These are phyloP conservation scores for Tiliqua scincoides DNA, from an alignment of 2,113 vertebrate genomes.

Conservation along the genomic window DNA sequence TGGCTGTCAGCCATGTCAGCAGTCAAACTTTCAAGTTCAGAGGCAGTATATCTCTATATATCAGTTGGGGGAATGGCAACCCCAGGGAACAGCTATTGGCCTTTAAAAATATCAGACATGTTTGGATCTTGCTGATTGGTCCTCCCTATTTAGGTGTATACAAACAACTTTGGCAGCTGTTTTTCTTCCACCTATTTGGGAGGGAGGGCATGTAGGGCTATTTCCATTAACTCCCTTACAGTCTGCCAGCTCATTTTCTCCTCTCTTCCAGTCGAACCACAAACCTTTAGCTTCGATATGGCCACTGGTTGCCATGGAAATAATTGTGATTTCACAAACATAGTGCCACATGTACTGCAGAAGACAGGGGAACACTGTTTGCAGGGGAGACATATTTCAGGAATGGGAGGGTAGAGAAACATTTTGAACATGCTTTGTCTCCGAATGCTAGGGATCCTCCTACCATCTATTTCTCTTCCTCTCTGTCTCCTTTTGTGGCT, in stretches of 20 bases:
- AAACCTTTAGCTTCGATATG: conserved; percentile 66
- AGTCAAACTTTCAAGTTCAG: no score
- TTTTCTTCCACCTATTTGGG: conserved; percentile 42
- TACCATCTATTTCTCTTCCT: neutral
- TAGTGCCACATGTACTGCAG: conserved; percentile 47
- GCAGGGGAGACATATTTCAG: neutral
- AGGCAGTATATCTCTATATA: no score
- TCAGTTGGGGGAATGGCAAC: no score
- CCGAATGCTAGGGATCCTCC: neutral
- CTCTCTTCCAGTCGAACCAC: conserved; percentile 61
- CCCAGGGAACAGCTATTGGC: neutral
- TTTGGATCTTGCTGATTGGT: neutral
- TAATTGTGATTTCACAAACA: conserved; percentile 67
- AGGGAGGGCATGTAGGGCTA: conserved; percentile 10
- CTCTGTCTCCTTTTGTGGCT: rapidly evolving
- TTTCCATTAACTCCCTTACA: conserved; percentile 52
- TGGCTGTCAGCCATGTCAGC: no score
- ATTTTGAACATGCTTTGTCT: conserved; percentile 9
- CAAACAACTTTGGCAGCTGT: conserved; percentile 34
- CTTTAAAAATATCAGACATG: neutral
- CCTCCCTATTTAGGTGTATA: neutral
- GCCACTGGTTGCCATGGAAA: conserved; percentile 73
- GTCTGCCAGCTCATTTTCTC: conserved; percentile 55
- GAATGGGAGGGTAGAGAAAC: conserved; percentile 12
- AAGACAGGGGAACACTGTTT: conserved; percentile 52